Evolutionary conservation across 2,113 vertebrate genomes (phyloP), one percentile per base, ranked within the genome.

Genomic region (Hucho hucho): DNA sequence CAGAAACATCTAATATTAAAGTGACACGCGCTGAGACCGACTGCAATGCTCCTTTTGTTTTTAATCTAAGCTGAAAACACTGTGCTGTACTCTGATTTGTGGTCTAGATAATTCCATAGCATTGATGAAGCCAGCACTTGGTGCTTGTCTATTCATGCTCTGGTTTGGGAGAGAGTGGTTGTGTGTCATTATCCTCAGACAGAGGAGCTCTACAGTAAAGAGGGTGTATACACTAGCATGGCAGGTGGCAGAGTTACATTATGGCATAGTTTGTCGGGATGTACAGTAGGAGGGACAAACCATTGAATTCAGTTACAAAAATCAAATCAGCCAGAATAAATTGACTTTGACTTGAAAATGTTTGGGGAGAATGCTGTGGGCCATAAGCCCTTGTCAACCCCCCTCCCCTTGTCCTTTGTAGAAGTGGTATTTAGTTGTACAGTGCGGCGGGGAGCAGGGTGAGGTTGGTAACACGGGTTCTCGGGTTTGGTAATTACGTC

Each of bases 301-400:
- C 53, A 56, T 56, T 5, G 53, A 56, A 18, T 56, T 56, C 13
- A 5, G 4, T 56, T 20, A 72, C 16, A 32, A 75, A 82, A 68
- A 87, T 80, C 75, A 74, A n/a, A 75, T 84, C 87, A 86, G 76
- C 72, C 86, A 72, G 73, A 83, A 18, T 56, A 56, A 56, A 56
- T 56, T 20, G 16, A 56, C 53, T 56, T 20, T 4, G 53, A 56
- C 53, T 56, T 56, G 53, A 56, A 56, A 56, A 43, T 4, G 53
- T 56, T 56, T 20, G 18, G 53, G 4, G 53, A 56, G 20, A 56
- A 56, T 20, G 20, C 18, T 56, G 53, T 14, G 4, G 53, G 53
- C 20, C 53, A 56, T 56, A 20, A 56, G 53, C 53, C 53, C 20
- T 56, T 56, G 14, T 56, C 53, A 56, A 6, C 53, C 53, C 5